phyloP scores from a whole-genome alignment of 2,113 vertebrate species.

The Struthidea cinerea region DNA sequence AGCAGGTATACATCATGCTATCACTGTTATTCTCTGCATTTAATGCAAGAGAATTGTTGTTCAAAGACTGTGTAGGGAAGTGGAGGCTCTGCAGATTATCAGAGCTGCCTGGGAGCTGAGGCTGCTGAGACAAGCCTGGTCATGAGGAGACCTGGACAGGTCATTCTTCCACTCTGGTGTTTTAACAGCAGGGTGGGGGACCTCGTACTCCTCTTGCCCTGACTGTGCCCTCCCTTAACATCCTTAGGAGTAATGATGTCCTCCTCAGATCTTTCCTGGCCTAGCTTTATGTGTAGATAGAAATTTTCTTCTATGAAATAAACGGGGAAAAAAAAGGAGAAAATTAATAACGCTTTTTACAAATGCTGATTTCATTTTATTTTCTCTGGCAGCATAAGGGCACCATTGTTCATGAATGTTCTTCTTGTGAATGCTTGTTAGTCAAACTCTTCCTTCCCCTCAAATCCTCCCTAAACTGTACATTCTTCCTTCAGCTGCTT shows the following conservation, averaged over 20 bases:
- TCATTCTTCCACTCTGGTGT: neutral
- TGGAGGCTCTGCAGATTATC: neutral
- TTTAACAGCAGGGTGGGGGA: neutral
- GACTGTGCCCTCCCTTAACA: neutral
- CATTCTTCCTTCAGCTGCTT: neutral
- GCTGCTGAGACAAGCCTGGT: neutral
- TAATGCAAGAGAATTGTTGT: neutral
- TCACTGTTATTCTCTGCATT: neutral
- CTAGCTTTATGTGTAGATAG: neutral
- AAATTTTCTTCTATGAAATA: neutral
- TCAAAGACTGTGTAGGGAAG: neutral
- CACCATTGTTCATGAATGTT: neutral
- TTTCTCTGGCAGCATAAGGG: neutral
- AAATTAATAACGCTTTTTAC: neutral
- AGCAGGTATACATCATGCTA: neutral
- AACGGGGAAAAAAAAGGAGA: accelerated
- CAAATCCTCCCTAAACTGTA: neutral
- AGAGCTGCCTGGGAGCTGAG: neutral
- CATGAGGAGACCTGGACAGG: neutral
- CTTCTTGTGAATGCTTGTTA: neutral
- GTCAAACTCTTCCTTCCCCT: neutral
- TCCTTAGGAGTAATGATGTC: neutral
- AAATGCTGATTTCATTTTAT: neutral
- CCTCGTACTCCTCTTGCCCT: neutral
- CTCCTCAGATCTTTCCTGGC: neutral